Evolutionary conservation across 2,113 vertebrate genomes (phyloP), one percentile per base, ranked within the genome.

Genomic region (Nymphicus hollandicus): DNA sequence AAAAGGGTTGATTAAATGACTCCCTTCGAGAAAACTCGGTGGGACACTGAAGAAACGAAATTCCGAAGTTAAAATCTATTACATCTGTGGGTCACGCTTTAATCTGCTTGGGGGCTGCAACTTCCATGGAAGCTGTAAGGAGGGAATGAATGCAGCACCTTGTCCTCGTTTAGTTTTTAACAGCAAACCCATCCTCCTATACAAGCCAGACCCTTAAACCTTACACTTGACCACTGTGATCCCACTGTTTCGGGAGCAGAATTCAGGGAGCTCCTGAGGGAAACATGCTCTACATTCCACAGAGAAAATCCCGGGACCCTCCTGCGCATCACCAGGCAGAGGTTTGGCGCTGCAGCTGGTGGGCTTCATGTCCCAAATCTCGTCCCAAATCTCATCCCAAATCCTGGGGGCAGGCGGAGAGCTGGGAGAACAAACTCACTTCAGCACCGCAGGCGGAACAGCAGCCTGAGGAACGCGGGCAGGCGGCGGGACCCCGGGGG

Each of bases 361-460:
- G 58, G 71, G 61, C 33, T 81, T 78, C 24, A 72, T 2, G 13
- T 66, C 35, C 43, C 56, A 58, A 13, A 35, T 35, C 17, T 5
- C 25, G 58, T 63, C 72, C 66, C 52, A 58, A 13, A 35, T 35
- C 17, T 5, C 25, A 58, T 63, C 72, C 66, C 52, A 91, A 35
- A 76, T 56, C 73, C 58, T 49, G 60, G 91, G 95, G 77, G 31
- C 56, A 53, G 56, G 10, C 83, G 52, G n/a, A 94, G 33, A 94
- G 61, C 81, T 49, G 52, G 73, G 56, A 49, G 44, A 33, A 65
- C 61, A 81, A 91, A 81, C 43, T 72, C 69, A 58, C 84, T 97
- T 97, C 97, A 97, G 97, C 97, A 97, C 97, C 73, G 91, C 39
- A 76, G 81, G 81, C 81, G 39, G 97, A 97, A 97, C 97, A 97